Evolutionary conservation across 2,797 vertebrate genomes (phyloP).

Genomic region (Holocentrus rufus): DNA sequence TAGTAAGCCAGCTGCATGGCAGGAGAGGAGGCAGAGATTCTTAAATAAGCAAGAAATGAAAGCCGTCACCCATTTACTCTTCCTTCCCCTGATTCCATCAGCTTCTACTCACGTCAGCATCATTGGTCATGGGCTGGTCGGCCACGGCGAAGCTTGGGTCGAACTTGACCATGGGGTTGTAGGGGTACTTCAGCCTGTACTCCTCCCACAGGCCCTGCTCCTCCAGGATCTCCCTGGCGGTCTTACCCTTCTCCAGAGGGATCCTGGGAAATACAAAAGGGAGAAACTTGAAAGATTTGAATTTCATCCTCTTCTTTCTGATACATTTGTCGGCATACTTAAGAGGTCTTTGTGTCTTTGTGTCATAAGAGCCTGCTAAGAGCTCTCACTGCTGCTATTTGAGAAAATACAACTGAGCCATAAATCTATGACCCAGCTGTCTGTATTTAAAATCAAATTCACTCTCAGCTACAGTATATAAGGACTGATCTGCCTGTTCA

Average conservation of each 20-base stretch:
- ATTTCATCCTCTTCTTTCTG: not conserved
- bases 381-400: not conserved
- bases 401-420: not conserved
- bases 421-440: not conserved
- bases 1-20: slow-evolving; percentile 63
- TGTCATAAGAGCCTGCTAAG: not conserved
- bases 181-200: slow-evolving; percentile 46
- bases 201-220: slow-evolving; percentile 68
- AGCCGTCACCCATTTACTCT: not conserved
- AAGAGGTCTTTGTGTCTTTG: not conserved
- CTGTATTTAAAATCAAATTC: not conserved
- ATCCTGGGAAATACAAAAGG: slow-evolving; percentile 42
- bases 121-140: slow-evolving; percentile 54
- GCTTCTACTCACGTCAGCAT: slow-evolving; percentile 61
- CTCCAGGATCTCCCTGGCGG: slow-evolving; percentile 61
- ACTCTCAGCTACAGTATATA: not conserved
- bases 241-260: slow-evolving; percentile 62
- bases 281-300: not conserved
- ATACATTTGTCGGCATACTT: not conserved
- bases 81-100: not conserved
- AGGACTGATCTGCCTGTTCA: not conserved
- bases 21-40: not conserved
- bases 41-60: not conserved
- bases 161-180: slow-evolving; percentile 63
- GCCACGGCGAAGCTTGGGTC: slow-evolving; percentile 35